These are phyloP conservation scores for Berghia stephanieae DNA, from an alignment of 1,140 invertebrate species.

Conservation along the genomic window DNA sequence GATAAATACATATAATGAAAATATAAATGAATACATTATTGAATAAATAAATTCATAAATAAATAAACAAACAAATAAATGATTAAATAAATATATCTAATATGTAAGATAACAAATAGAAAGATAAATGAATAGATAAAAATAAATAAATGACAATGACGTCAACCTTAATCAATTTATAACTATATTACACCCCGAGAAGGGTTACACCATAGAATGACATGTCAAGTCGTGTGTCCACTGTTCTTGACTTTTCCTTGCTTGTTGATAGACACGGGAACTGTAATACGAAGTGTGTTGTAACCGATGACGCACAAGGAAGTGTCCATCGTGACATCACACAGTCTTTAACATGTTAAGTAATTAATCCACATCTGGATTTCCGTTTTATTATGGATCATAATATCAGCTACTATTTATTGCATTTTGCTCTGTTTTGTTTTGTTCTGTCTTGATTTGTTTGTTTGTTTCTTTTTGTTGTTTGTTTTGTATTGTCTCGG, in stretches of 20 bases:
- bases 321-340: background rate
- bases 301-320: no score
- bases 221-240: no score
- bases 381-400: no score
- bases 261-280: no score
- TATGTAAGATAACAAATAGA: background rate
- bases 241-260: no score
- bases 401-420: no score
- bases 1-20: no score
- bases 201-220: no score
- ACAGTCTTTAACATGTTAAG: background rate
- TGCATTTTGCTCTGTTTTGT: conserved; percentile 1
- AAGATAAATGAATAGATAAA: background rate
- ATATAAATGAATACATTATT: background rate
- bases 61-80: background rate
- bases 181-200: no score
- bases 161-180: no score
- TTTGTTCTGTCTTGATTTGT: background rate
- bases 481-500: background rate
- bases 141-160: no score
- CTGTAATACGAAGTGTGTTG: no score
- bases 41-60: background rate
- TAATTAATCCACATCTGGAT: background rate
- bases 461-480: background rate
- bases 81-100: background rate